Conservation (phyloP, 2,888 invertebrate genomes). For the Leptinotarsa tumamoca region DNA sequence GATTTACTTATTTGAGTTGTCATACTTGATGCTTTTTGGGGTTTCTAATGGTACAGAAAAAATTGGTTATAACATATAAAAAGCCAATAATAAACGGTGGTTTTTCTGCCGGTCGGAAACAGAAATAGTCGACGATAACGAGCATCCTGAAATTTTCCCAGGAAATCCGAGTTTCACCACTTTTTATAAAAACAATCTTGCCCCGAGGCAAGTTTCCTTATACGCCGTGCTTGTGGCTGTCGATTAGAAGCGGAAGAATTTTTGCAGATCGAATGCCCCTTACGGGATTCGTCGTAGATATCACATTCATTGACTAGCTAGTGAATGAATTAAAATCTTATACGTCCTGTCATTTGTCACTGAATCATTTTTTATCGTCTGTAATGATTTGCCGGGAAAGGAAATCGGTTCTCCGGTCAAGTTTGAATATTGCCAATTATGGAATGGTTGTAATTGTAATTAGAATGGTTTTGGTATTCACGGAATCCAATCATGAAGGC, state of each 20-base stretch:
- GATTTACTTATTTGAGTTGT: too few relatives aligned
- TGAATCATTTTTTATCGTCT: background rate
- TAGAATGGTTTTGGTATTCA: constrained; percentile 7
- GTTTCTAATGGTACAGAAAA: too few relatives aligned
- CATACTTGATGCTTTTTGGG: too few relatives aligned
- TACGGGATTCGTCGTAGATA: constrained; percentile 46
- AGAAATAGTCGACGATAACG: background rate
- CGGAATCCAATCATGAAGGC: background rate
- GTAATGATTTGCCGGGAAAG: background rate
- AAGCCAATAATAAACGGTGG: too few relatives aligned
- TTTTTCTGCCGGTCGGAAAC: background rate
- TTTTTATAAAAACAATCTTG: background rate
- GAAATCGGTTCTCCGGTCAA: constrained; percentile 4
- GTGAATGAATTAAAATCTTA: constrained; percentile 39
- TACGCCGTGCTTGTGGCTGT: background rate
- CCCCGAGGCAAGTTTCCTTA: constrained; percentile 18
- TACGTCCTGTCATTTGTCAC: constrained; percentile 46
- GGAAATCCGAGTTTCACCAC: constrained; percentile 1
- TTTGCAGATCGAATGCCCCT: constrained; percentile 29
- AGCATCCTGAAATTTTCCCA: background rate
- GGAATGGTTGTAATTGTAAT: background rate
- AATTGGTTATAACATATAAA: too few relatives aligned
- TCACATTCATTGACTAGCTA: constrained; percentile 45
- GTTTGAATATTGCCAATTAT: background rate
- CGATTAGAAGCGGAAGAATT: constrained; percentile 17